Percentiles rank a stretch among this genome's conserved stretches.
Conservation (phyloP, 2,888 invertebrate genomes). For the Melanophora roralis region DNA sequence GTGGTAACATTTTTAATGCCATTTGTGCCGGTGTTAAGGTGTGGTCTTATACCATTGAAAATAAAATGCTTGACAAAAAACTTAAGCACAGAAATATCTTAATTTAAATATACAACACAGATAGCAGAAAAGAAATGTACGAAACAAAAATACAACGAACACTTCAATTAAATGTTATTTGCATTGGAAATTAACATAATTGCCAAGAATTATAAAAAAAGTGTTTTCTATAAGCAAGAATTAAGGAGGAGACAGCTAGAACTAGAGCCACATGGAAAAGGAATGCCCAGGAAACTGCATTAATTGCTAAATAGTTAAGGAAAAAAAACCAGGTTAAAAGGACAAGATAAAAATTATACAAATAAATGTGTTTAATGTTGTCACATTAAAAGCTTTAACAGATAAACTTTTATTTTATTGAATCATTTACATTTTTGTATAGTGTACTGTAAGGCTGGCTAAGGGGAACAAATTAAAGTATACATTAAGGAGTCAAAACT, state of each 20-base stretch:
- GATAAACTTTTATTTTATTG: background rate
- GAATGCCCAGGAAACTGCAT: slow-evolving; percentile 52
- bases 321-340: slow-evolving; percentile 3
- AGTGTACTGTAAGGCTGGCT: background rate
- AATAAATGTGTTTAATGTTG: slow-evolving; percentile 26
- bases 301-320: slow-evolving; percentile 47
- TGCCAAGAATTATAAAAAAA: slow-evolving; percentile 67
- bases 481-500: background rate
- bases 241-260: background rate
- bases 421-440: background rate
- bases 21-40: slow-evolving; percentile 56
- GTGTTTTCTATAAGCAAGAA: slow-evolving; percentile 43
- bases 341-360: slow-evolving; percentile 20
- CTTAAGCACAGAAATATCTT: slow-evolving; percentile 1
- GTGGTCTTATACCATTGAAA: slow-evolving; percentile 29
- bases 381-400: slow-evolving; percentile 35
- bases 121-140: slow-evolving; percentile 19
- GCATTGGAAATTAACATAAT: slow-evolving; percentile 77
- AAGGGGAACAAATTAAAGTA: background rate
- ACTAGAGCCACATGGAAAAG: background rate
- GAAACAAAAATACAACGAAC: slow-evolving; percentile 56
- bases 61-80: slow-evolving; percentile 8
- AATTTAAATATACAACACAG: background rate
- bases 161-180: slow-evolving; percentile 77
- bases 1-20: slow-evolving; percentile 33